Conservation (phyloP, 2,113 vertebrate species). For the Myotis brandtii region DNA sequence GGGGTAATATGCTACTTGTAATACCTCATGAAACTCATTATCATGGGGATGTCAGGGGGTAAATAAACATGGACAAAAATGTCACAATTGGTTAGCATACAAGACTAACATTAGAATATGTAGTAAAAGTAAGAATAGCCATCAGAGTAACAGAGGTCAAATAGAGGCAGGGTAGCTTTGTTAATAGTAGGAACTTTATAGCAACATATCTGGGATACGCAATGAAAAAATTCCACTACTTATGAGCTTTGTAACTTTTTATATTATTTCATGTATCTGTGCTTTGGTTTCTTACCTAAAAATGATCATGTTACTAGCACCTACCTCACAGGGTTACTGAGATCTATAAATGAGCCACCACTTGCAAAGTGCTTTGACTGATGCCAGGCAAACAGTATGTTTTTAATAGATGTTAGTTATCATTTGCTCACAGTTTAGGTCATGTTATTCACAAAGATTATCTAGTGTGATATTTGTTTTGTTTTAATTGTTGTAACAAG, state of each 20-base stretch:
- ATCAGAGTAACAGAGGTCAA: neutral
- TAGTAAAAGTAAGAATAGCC: neutral
- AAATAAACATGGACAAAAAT: neutral
- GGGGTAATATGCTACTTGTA: neutral
- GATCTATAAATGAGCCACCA: neutral
- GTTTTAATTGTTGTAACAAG: neutral
- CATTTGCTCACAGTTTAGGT: neutral
- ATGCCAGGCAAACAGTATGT: neutral
- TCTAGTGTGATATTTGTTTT: constrained; percentile 27
- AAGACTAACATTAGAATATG: neutral
- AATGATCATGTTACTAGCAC: neutral
- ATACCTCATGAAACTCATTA: neutral
- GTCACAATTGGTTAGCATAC: neutral
- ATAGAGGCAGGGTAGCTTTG: neutral
- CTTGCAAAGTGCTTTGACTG: neutral
- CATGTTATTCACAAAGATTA: neutral
- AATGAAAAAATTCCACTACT: neutral
- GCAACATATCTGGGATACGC: neutral
- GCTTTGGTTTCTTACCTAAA: neutral
- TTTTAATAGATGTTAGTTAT: neutral
- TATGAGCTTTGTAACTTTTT: neutral
- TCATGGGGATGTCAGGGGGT: neutral
- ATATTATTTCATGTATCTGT: neutral
- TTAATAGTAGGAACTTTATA: neutral
- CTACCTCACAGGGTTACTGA: neutral